Evolutionary conservation across 2,113 vertebrate genomes (phyloP).

Genomic region (Sander lucioperca): DNA sequence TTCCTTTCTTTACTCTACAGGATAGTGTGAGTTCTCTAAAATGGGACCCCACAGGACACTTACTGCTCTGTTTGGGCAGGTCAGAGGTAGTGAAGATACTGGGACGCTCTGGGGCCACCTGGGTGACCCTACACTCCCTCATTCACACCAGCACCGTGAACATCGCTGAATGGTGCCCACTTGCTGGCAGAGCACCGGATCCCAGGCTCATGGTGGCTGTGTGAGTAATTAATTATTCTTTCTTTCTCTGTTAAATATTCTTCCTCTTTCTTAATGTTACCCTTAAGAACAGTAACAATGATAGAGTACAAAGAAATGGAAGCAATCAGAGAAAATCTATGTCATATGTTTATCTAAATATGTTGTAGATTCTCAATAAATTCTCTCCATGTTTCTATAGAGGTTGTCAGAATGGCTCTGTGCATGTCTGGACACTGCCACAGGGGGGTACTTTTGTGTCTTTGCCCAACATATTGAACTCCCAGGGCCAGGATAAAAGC

Average conservation of each 20-base stretch:
- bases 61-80: slow-evolving; percentile 83
- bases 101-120: slow-evolving; percentile 74
- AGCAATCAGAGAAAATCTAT: background rate
- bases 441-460: slow-evolving; percentile 81
- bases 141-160: slow-evolving; percentile 80
- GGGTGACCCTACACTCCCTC: slow-evolving; percentile 84
- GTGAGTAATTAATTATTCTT: slow-evolving; percentile 67
- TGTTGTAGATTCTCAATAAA: background rate
- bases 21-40: slow-evolving; percentile 80
- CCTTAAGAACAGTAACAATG: background rate
- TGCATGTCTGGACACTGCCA: slow-evolving; percentile 87
- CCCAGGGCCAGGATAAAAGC: slow-evolving; percentile 73
- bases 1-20: slow-evolving; percentile 52
- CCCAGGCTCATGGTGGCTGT: slow-evolving; percentile 85
- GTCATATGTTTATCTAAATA: background rate
- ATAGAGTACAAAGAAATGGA: background rate
- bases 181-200: slow-evolving; percentile 79
- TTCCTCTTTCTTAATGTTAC: background rate
- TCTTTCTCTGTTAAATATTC: background rate
- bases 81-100: slow-evolving; percentile 84
- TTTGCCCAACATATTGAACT: slow-evolving; percentile 76
- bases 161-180: slow-evolving; percentile 83
- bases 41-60: slow-evolving; percentile 87
- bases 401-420: slow-evolving; percentile 87
- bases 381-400: slow-evolving; percentile 61